phyloP scores from a whole-genome alignment of 2,113 vertebrate species.

The Hyaena hyaena region DNA sequence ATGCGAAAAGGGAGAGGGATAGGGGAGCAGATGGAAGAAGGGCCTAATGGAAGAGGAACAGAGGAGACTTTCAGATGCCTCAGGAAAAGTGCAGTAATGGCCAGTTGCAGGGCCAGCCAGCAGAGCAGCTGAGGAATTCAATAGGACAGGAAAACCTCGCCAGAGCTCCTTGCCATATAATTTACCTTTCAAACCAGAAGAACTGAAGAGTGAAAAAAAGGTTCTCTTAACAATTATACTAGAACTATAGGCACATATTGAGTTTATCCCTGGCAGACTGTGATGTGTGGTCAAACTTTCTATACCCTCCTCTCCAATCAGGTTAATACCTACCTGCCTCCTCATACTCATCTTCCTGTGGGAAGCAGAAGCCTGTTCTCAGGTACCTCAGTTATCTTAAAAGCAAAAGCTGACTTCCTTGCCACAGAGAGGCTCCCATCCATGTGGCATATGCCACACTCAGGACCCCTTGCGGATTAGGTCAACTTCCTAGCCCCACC shows the following conservation, averaged over 20 bases:
- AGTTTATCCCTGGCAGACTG: background rate
- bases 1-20: background rate
- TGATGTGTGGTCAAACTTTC: background rate
- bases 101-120: background rate
- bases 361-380: background rate
- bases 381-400: background rate
- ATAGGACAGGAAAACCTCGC: constrained; percentile 16
- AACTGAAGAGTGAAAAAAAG: background rate
- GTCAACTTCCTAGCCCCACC: background rate
- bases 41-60: background rate
- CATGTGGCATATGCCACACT: background rate
- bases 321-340: background rate
- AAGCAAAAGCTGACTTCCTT: background rate
- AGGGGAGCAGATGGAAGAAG: background rate
- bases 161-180: background rate
- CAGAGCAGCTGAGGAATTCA: background rate
- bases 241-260: background rate
- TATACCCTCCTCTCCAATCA: background rate
- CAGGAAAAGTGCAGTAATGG: background rate
- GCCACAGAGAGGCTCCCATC: background rate
- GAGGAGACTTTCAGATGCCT: background rate
- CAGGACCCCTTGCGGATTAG: background rate
- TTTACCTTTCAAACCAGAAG: background rate
- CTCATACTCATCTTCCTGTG: background rate
- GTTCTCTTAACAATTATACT: background rate